Conservation (phyloP, 2,113 vertebrate genomes). For the Bujurquina vittata region DNA sequence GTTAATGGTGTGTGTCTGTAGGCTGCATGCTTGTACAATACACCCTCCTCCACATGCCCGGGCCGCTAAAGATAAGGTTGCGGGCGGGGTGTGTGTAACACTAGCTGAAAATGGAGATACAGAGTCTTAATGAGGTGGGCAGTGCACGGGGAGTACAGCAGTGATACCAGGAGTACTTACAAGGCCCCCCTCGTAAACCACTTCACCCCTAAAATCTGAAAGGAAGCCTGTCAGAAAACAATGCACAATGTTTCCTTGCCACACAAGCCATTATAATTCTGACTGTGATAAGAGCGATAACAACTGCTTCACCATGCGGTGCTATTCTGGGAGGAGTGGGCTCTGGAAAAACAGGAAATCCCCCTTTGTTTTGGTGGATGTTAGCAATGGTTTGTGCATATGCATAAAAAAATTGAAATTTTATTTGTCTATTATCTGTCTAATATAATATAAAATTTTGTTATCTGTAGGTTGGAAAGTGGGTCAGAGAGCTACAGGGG, state of each 20-base stretch:
- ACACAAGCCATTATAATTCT: slow-evolving; percentile 47
- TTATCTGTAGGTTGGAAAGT: slow-evolving; percentile 20
- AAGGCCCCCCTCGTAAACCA: not conserved
- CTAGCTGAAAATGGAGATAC: slow-evolving; percentile 44
- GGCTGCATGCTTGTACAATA: slow-evolving; percentile 39
- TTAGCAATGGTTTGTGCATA: slow-evolving; percentile 18
- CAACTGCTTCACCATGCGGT: slow-evolving; percentile 48
- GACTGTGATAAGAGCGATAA: slow-evolving; percentile 64
- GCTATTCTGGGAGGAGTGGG: slow-evolving; percentile 73
- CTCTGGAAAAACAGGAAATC: slow-evolving; percentile 77
- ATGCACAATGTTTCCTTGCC: slow-evolving; percentile 67
- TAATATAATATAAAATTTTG: no score
- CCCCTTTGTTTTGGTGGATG: slow-evolving; percentile 64
- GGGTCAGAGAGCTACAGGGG: slow-evolving; percentile 42
- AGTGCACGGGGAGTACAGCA: not conserved
- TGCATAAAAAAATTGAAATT: not conserved
- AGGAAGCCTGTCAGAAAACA: slow-evolving; percentile 67
- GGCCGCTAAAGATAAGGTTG: slow-evolving; percentile 27
- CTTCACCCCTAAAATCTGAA: slow-evolving; percentile 24
- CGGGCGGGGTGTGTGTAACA: slow-evolving; percentile 18
- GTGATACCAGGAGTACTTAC: slow-evolving; percentile 10
- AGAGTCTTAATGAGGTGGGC: slow-evolving; percentile 33
- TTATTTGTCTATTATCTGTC: slow-evolving; percentile 11
- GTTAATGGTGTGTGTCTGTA: slow-evolving; percentile 35
- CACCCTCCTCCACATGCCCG: slow-evolving; percentile 26